Evolutionary conservation across 2,797 vertebrate species (phyloP).

Genomic region (Myripristis jacobus): DNA sequence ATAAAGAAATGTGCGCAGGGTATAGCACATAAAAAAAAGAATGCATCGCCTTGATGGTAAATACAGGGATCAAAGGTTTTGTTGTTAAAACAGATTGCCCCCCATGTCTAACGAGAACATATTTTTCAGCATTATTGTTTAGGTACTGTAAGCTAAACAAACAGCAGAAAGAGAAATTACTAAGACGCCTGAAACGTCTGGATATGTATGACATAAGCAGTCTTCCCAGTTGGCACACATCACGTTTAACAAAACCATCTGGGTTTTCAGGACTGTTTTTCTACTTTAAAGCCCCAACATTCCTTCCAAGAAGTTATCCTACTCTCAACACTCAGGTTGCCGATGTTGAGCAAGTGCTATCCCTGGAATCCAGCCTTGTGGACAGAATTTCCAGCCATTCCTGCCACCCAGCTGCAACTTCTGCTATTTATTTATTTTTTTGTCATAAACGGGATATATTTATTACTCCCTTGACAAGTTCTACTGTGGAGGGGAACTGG

Average conservation of each 20-base stretch:
- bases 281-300: constrained; percentile 67
- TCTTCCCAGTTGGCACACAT: constrained; percentile 65
- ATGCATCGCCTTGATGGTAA: constrained; percentile 12
- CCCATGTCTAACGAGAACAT: neutral
- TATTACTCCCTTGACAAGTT: constrained; percentile 67
- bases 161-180: constrained; percentile 29
- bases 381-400: constrained; percentile 74
- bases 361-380: constrained; percentile 74
- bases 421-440: constrained; percentile 63
- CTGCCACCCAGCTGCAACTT: constrained; percentile 74
- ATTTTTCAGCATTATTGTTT: constrained; percentile 26
- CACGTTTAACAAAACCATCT: constrained; percentile 75
- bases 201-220: constrained; percentile 68
- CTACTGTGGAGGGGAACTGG: constrained; percentile 54
- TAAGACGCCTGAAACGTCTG: constrained; percentile 53
- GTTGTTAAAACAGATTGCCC: neutral
- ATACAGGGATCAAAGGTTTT: neutral
- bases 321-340: constrained; percentile 75
- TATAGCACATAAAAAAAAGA: constrained; percentile 7
- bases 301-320: constrained; percentile 79
- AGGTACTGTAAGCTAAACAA: constrained; percentile 30
- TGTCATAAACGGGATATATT: constrained; percentile 61
- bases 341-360: constrained; percentile 70
- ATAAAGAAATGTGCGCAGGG: constrained; percentile 7
- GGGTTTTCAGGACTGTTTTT: constrained; percentile 70